A percentile compares a stretch with the other conserved stretches of the same genome.
phyloP scores from a whole-genome alignment of 1,140 invertebrate species.

The Leucophenga varia region DNA sequence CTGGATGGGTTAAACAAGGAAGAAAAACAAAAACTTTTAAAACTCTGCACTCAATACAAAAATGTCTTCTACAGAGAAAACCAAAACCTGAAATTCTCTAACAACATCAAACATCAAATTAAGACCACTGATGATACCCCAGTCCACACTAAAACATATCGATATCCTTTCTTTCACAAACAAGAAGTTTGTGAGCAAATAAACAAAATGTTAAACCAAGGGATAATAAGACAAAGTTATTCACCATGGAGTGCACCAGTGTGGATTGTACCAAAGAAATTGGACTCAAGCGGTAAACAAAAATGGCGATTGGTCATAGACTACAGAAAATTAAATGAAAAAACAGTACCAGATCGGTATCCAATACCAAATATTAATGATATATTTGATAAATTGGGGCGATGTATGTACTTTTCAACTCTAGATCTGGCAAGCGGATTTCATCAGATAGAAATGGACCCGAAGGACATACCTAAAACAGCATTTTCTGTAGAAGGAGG shows the following conservation, averaged over 20 bases:
- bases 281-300: slow-evolving; percentile 15
- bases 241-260: too few relatives aligned
- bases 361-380: too few relatives aligned
- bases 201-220: slow-evolving; percentile 36
- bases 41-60: too few relatives aligned
- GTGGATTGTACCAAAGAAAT: slow-evolving; percentile 23
- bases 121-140: slow-evolving; percentile 20
- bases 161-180: slow-evolving; percentile 41
- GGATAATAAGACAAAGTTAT: too few relatives aligned
- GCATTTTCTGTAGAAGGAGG: slow-evolving; percentile 46
- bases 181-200: slow-evolving; percentile 39
- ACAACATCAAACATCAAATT: slow-evolving; percentile 19
- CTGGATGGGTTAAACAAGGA: too few relatives aligned
- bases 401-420: slow-evolving; percentile 50
- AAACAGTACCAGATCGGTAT: too few relatives aligned
- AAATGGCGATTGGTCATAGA: slow-evolving; percentile 49
- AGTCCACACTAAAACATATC: slow-evolving; percentile 32
- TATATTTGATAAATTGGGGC: slow-evolving; percentile 49
- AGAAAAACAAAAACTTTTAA: too few relatives aligned
- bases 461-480: slow-evolving; percentile 55
- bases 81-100: slow-evolving; percentile 16
- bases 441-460: too few relatives aligned
- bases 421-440: too few relatives aligned
- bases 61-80: slow-evolving; percentile 21
- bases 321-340: too few relatives aligned